These are phyloP conservation scores for Coelinius sp. DNA, from an alignment of 2,888 invertebrate species.

Conservation along the genomic window DNA sequence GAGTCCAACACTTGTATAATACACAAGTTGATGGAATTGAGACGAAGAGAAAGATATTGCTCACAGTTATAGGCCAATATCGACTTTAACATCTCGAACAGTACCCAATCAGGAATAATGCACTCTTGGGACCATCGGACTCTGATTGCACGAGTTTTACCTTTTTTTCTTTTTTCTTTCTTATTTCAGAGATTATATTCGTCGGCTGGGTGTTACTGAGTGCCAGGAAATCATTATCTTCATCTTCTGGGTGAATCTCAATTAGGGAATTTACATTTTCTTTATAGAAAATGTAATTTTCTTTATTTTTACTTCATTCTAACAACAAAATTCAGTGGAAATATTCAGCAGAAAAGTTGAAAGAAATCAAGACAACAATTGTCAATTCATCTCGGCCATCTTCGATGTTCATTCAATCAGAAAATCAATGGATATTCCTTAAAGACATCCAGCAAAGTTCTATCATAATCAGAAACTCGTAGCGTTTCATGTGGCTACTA, in stretches of 20 bases:
- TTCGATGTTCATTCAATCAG: too few relatives aligned
- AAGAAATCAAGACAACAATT: neutral
- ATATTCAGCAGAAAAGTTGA: too few relatives aligned
- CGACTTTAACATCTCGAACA: slow-evolving; percentile 45
- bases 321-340: too few relatives aligned
- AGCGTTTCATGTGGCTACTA: too few relatives aligned
- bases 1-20: neutral
- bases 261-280: neutral
- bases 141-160: slow-evolving; percentile 32
- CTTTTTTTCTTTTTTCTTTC: neutral
- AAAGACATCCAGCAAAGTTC: too few relatives aligned
- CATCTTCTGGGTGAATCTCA: neutral
- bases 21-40: neutral
- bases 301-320: too few relatives aligned
- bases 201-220: neutral
- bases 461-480: too few relatives aligned
- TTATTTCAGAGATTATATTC: neutral
- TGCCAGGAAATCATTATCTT: slow-evolving; percentile 2
- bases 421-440: too few relatives aligned
- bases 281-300: neutral
- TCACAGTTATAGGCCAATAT: slow-evolving; percentile 35
- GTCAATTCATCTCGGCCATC: too few relatives aligned
- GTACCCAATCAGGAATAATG: slow-evolving; percentile 54
- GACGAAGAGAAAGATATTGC: slow-evolving; percentile 1
- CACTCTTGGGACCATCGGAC: slow-evolving; percentile 37